Base-by-base conservation (phyloP, 1,140 invertebrate genomes). In the Brachionus angularis region DNA sequence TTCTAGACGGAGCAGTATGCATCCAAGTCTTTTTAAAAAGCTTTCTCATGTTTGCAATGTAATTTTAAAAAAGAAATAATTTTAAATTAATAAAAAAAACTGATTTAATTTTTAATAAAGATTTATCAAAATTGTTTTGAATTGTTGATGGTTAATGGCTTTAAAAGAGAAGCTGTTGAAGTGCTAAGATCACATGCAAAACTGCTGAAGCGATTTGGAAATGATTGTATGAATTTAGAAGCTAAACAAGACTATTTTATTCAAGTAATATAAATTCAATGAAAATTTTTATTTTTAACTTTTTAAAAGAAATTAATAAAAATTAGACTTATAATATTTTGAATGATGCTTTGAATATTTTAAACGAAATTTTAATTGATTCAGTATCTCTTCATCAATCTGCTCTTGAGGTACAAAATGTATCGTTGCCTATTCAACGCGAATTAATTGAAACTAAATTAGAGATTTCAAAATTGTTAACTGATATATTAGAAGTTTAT, bases 51-150 rank as follows among this genome's bases (percentile, higher is more conserved):
- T 67, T 31, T 47, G 42, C 42, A 50, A 46, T 31, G 62, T 67
- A 67, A 47, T 12, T 50, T 1, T 12, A 42, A 36, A 23, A 8
- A 34, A 39, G 25, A 27, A 18, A 23, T 31, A 0, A 25, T 23
- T 47, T 46, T 25, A 47, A n/a, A 42, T 16, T 42, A 16, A 42
- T 16, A 42, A 10, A 42, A n/a, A n/a, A n/a, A 42, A 42, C 4
- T 7, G 2, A 42, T 42, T 58, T 33, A 31, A 34, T 67, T 67
- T 34, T 47, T 46, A 42, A 5, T 23, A 21, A 44, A 67, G 62
- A 31, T 34, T 36, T 67, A 67, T 18, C 42, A 67, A 46, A 67
- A 27, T 16, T 23, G 62, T 25, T 46, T 67, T 67, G 62, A 67
- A 36, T 47, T 47, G n/a, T 67, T 67, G 18, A 25, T 31, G 21